Conservation (phyloP, 1,140 invertebrate species). For the Brachionus koreanus region DNA sequence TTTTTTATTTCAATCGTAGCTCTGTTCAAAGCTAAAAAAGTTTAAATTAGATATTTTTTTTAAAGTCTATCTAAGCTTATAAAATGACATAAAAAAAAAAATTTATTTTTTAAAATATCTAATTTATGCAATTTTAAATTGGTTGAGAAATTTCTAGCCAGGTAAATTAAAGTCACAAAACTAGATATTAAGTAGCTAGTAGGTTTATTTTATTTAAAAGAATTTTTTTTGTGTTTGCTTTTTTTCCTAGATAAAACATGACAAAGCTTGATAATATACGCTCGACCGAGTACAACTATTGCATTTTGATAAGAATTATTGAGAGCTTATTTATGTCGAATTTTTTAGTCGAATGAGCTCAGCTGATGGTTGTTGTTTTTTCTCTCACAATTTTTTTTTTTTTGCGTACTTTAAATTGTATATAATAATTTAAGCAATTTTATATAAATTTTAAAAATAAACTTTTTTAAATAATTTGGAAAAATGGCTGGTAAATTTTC, state of each 20-base stretch:
- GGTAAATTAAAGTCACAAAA: not conserved
- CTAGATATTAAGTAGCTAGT: not conserved
- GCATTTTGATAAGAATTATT: slow-evolving; percentile 28
- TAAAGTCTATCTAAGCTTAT: not conserved
- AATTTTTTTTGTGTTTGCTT: not conserved
- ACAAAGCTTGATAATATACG: slow-evolving; percentile 27
- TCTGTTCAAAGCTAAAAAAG: not conserved
- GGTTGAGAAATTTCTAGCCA: not conserved
- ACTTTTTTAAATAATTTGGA: not conserved
- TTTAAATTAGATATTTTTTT: not conserved
- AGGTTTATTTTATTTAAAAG: not conserved
- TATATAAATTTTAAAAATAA: not conserved
- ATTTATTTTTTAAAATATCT: not conserved
- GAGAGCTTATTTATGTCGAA: slow-evolving; percentile 20
- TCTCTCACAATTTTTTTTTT: not conserved
- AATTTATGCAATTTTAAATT: not conserved
- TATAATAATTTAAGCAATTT: not conserved
- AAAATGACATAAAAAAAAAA: not conserved
- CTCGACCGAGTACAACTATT: slow-evolving; percentile 18
- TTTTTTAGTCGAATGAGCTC: slow-evolving; percentile 35
- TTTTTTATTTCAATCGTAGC: not conserved
- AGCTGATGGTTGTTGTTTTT: not conserved
- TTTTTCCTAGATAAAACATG: not conserved
- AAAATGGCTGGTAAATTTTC: not conserved
- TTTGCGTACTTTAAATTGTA: slow-evolving; percentile 4